phyloP scores from a whole-genome alignment of 1,140 invertebrate genomes.

The Drosophila bipectinata region DNA sequence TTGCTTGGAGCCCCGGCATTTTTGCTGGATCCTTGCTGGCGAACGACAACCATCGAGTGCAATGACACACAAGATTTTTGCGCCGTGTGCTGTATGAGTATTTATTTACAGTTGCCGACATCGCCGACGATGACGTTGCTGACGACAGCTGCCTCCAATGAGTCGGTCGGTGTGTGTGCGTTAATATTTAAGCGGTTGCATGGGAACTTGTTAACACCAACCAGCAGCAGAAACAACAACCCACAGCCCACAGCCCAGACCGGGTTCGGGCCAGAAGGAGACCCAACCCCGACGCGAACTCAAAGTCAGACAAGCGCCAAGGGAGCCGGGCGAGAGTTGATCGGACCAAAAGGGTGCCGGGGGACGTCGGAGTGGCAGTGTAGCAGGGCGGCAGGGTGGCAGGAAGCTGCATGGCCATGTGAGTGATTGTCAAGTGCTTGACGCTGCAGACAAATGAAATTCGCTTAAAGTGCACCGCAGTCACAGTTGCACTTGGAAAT shows the following conservation, averaged over 20 bases:
- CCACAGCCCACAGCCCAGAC: slow-evolving; percentile 21
- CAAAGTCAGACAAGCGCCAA: slow-evolving; percentile 47
- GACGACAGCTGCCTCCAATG: slow-evolving; percentile 43
- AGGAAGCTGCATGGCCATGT: slow-evolving; percentile 75
- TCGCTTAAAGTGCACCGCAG: slow-evolving; percentile 73
- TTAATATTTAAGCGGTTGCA: slow-evolving; percentile 81
- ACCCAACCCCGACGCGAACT: slow-evolving; percentile 9
- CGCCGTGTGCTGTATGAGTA: slow-evolving; percentile 73
- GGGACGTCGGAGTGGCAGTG: not conserved
- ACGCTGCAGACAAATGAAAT: slow-evolving; percentile 82
- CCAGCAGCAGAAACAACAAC: slow-evolving; percentile 34
- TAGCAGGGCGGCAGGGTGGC: not conserved
- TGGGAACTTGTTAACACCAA: slow-evolving; percentile 82
- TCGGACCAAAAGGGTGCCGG: slow-evolving; percentile 9
- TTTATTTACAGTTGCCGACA: slow-evolving; percentile 77
- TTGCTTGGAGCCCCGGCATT: not conserved
- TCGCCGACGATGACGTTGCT: slow-evolving; percentile 50
- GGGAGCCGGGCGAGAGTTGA: slow-evolving; percentile 25
- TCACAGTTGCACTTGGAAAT: slow-evolving; percentile 30
- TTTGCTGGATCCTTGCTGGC: slow-evolving; percentile 14
- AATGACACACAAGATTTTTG: slow-evolving; percentile 78
- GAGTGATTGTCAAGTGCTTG: slow-evolving; percentile 82
- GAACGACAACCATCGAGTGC: slow-evolving; percentile 59
- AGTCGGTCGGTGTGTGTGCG: slow-evolving; percentile 51
- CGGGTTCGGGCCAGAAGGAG: slow-evolving; percentile 29